Base-by-base conservation (phyloP, 2,888 invertebrate species). In the Lissocephala sabroskyi region DNA sequence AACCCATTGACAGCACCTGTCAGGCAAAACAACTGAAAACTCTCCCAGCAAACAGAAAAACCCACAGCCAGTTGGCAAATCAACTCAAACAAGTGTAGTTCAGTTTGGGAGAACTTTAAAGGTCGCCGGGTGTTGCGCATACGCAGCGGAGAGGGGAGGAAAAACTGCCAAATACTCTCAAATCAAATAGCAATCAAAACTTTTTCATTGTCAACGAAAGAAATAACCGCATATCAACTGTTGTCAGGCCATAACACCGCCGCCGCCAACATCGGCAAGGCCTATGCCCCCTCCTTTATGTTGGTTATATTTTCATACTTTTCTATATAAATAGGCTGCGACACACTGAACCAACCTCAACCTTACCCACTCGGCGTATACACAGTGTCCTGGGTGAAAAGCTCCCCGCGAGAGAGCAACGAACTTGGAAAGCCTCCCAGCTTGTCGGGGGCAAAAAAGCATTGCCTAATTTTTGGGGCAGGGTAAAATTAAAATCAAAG, bases 111-210 rank as follows among this genome's bases (percentile, higher is more conserved):
- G n/a, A n/a, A n/a, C n/a, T n/a, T n/a, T n/a, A n/a, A n/a, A n/a
- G n/a, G n/a, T n/a, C n/a, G n/a, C n/a, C n/a, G n/a, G n/a, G n/a
- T 37, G 73, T 73, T 59, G 53, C 66, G 60, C 52, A 66, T 70
- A 62, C 62, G 71, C 67, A 49, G 52, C 48, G 46, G 52, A 36
- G n/a, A 47, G 51, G 37, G 29, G 41, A 45, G 14, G 14, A 36
- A 9, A 36, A 36, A 36, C 3, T 49, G 59, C 53, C 59, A 59
- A 52, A 56, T 59, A 23, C 23, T 64, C 67, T 64, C 68, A 62
- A 75, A 67, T 71, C 67, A 71, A 75, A 71, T 71, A 67, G 71
- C 71, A 68, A 66, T 77, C 77, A 74, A 77, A 68, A 77, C 58
- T 65, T 77, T 56, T 77, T 65, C 78, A 68, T 68, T 77, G 56